Conservation (phyloP, 2,113 vertebrate genomes). For the Grus americana region DNA sequence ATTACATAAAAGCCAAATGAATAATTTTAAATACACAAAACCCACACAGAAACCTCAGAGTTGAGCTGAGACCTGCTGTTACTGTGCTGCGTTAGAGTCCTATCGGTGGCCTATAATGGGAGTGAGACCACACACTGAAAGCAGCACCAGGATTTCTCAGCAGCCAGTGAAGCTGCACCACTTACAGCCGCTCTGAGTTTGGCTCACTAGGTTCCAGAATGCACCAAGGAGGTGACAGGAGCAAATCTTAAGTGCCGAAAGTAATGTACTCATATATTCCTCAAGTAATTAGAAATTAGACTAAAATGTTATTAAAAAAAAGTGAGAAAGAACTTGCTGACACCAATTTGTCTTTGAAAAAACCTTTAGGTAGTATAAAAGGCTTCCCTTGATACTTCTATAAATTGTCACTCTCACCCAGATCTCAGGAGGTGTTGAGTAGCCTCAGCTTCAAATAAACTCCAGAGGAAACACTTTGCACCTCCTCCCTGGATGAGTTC, state of each 20-base stretch:
- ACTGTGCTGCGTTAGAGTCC: neutral
- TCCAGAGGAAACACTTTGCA: neutral
- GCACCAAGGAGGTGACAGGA: neutral
- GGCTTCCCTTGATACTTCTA: neutral
- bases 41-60: neutral
- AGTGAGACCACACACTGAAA: neutral
- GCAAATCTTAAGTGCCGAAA: constrained; percentile 25
- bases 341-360: constrained; percentile 23
- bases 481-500: neutral
- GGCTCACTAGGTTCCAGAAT: neutral
- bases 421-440: neutral
- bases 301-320: constrained; percentile 19
- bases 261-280: neutral
- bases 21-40: neutral
- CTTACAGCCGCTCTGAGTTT: neutral
- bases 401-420: neutral
- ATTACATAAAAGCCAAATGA: neutral
- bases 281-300: constrained; percentile 46
- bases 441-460: neutral
- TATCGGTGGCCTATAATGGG: neutral
- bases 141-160: neutral
- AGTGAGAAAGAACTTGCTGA: constrained; percentile 40
- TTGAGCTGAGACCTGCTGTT: neutral
- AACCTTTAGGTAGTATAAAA: constrained; percentile 23
- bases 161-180: neutral